These are phyloP conservation scores for Ianthella basta DNA, from an alignment of 37 sponge, comb jelly and placozoan species.

Conservation along the genomic window DNA sequence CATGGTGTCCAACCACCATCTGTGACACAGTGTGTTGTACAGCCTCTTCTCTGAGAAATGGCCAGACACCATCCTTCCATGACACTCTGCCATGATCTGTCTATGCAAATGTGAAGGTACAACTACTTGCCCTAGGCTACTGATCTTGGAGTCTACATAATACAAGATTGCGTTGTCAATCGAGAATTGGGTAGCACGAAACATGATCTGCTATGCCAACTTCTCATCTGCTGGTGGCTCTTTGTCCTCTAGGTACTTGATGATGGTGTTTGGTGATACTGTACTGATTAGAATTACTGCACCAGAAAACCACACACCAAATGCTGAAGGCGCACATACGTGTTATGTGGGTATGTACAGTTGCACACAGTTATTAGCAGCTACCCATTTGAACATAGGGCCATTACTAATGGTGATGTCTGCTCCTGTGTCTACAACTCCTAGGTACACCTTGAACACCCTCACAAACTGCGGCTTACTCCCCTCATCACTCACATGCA, in stretches of 20 bases:
- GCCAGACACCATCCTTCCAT: constrained; percentile 47
- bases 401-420: too few species aligned
- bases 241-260: too few species aligned
- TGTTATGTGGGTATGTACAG: too few species aligned
- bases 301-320: too few species aligned
- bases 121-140: constrained; percentile 4
- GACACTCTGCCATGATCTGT: constrained; percentile 29
- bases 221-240: too few species aligned
- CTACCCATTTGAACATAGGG: too few species aligned
- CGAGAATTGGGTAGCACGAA: not conserved
- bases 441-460: too few species aligned
- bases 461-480: not conserved
- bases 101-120: constrained; percentile 43
- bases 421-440: not conserved
- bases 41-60: constrained; percentile 52
- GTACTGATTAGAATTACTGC: too few species aligned
- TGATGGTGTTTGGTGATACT: too few species aligned
- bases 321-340: too few species aligned
- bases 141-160: constrained; percentile 24
- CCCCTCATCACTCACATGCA: not conserved
- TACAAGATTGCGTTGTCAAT: constrained; percentile 26
- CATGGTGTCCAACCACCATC: constrained; percentile 64
- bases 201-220: too few species aligned
- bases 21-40: constrained; percentile 22
- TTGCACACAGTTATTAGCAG: too few species aligned